Evolutionary conservation across 2,888 invertebrate genomes (phyloP).

Genomic region (Diaperis boleti): DNA sequence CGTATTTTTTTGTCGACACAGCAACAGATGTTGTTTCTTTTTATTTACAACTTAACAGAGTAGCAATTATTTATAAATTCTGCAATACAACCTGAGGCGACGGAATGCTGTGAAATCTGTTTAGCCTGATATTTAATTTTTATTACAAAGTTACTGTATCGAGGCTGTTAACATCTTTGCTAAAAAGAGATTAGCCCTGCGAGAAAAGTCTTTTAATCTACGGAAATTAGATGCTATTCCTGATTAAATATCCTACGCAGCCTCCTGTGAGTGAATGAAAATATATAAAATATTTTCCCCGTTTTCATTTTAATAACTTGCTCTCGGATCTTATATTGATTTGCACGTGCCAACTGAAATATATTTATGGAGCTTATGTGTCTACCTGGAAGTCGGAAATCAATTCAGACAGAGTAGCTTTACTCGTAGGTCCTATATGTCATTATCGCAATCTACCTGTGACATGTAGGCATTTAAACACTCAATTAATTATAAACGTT

Average conservation of each 20-base stretch:
- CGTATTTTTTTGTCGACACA: too few relatives aligned
- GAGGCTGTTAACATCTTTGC: too few relatives aligned
- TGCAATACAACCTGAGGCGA: too few relatives aligned
- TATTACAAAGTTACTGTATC: too few relatives aligned
- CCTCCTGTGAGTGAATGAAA: background rate
- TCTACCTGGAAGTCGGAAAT: background rate
- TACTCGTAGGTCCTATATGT: background rate
- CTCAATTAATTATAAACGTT: slow-evolving; percentile 14
- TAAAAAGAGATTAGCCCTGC: background rate
- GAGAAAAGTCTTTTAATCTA: slow-evolving; percentile 8
- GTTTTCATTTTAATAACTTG: slow-evolving; percentile 25
- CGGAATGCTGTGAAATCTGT: too few relatives aligned
- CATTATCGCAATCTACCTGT: background rate
- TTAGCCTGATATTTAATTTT: too few relatives aligned
- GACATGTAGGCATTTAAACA: slow-evolving; percentile 22
- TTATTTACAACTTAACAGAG: too few relatives aligned
- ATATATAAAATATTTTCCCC: slow-evolving; percentile 18
- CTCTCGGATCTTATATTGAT: background rate
- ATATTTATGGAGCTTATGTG: background rate
- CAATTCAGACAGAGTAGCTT: background rate
- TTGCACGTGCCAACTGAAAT: too few relatives aligned
- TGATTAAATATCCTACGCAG: slow-evolving; percentile 2
- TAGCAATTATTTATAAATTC: too few relatives aligned
- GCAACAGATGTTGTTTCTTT: too few relatives aligned
- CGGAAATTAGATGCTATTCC: slow-evolving; percentile 1